These are phyloP conservation scores for Tribolium madens DNA, from an alignment of 1,140 invertebrate species.

Conservation along the genomic window DNA sequence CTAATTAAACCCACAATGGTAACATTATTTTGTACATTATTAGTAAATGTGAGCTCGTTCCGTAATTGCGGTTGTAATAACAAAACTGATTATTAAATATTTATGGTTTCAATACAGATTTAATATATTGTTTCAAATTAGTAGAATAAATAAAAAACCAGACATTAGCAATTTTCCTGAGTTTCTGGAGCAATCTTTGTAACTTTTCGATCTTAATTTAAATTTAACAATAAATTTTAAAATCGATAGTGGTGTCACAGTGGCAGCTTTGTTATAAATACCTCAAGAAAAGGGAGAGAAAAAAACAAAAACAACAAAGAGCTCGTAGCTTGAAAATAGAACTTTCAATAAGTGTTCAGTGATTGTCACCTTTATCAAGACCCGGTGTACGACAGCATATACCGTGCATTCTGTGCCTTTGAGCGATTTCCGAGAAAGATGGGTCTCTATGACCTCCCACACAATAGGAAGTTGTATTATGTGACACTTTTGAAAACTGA, in stretches of 20 bases:
- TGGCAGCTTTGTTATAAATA: constrained; percentile 12
- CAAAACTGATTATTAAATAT: background rate
- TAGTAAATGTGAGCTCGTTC: background rate
- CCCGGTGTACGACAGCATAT: constrained; percentile 17
- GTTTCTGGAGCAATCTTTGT: constrained; percentile 6
- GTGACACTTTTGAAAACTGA: constrained; percentile 4
- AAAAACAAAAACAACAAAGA: constrained; percentile 23
- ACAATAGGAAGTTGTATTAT: constrained; percentile 34
- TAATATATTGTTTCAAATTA: background rate
- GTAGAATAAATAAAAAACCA: constrained; percentile 28
- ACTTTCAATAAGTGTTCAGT: constrained; percentile 43
- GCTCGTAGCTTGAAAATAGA: constrained; percentile 41
- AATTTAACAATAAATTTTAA: constrained; percentile 16
- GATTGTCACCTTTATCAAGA: constrained; percentile 43
- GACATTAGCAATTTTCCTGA: constrained; percentile 20
- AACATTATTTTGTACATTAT: background rate
- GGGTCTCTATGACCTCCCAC: constrained; percentile 34
- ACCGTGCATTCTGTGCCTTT: constrained; percentile 28
- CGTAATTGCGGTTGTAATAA: background rate
- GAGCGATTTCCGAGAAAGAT: constrained; percentile 38
- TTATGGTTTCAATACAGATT: too few relatives aligned
- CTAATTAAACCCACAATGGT: background rate
- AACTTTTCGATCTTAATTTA: constrained; percentile 33
- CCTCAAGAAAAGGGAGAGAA: background rate
- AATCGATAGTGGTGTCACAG: background rate